These are phyloP conservation scores for Hassar affinis DNA, from an alignment of 2,113 vertebrate species.

Conservation along the genomic window DNA sequence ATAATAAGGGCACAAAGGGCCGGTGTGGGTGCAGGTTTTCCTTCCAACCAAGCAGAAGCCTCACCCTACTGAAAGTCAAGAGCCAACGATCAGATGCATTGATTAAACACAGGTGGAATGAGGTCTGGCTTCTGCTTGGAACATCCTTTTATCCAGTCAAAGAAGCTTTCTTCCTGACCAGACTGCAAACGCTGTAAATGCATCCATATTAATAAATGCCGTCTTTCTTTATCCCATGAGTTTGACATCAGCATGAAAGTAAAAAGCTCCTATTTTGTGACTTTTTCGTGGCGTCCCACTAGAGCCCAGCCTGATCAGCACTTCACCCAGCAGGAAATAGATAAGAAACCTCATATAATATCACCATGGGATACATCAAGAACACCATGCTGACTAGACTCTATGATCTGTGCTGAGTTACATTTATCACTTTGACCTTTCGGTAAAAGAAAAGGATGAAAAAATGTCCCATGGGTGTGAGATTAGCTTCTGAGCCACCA, in stretches of 20 bases:
- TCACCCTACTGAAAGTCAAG: too few relatives aligned
- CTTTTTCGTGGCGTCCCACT: not conserved
- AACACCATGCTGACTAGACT: not conserved
- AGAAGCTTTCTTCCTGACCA: not conserved
- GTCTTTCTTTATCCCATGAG: not conserved
- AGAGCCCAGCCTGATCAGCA: not conserved
- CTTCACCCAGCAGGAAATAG: not conserved
- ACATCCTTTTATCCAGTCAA: not conserved
- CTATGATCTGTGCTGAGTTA: constrained; percentile 10
- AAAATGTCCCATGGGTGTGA: constrained; percentile 15
- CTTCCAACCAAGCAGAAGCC: too few relatives aligned
- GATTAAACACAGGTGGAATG: too few relatives aligned
- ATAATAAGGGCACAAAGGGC: too few relatives aligned
- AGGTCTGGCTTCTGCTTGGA: not conserved
- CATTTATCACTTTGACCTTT: not conserved
- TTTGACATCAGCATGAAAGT: not conserved
- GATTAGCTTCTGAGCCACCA: constrained; percentile 26
- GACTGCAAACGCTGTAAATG: not conserved
- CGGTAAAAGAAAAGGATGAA: not conserved
- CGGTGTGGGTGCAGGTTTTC: too few relatives aligned
- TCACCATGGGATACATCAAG: not conserved
- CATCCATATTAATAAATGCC: not conserved
- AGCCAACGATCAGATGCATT: too few relatives aligned
- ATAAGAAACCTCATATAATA: not conserved
- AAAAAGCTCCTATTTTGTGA: not conserved